Percentiles rank a stretch among this genome's conserved stretches.
These are phyloP conservation scores for Ophioderma brevispina DNA, from an alignment of 35 echinoderm and acorn worm genomes.

Conservation along the genomic window DNA sequence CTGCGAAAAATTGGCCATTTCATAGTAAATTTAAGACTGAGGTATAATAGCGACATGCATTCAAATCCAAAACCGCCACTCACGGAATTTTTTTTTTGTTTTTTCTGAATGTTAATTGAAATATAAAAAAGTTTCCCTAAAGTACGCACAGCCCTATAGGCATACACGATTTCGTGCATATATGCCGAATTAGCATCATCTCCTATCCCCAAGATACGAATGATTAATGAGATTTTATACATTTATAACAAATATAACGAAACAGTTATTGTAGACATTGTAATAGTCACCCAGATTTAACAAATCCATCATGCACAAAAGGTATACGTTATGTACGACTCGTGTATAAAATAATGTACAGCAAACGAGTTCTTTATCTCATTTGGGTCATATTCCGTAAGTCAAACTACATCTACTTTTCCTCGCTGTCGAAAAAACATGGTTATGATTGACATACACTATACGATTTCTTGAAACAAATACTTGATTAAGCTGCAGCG, in stretches of 20 bases:
- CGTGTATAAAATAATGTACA: not conserved
- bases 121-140: not conserved
- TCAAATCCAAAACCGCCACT: too few species aligned
- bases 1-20: too few species aligned
- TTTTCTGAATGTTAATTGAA: not conserved
- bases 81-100: too few species aligned
- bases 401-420: not conserved
- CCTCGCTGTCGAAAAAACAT: not conserved
- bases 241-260: not conserved
- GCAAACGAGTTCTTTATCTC: not conserved
- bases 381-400: not conserved
- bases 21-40: too few species aligned
- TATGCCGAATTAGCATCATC: not conserved
- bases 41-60: too few species aligned
- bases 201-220: not conserved
- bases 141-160: not conserved
- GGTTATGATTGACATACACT: not conserved
- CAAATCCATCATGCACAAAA: not conserved
- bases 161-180: not conserved
- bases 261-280: not conserved
- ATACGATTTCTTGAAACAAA: conserved; percentile 11
- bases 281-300: too few species aligned
- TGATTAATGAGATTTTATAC: conserved; percentile 1
- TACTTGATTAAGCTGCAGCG: not conserved
- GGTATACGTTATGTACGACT: not conserved